Evolutionary conservation across 2,797 vertebrate species (phyloP), one percentile per base, ranked within the genome.

Genomic region (Sebastes variabilis): DNA sequence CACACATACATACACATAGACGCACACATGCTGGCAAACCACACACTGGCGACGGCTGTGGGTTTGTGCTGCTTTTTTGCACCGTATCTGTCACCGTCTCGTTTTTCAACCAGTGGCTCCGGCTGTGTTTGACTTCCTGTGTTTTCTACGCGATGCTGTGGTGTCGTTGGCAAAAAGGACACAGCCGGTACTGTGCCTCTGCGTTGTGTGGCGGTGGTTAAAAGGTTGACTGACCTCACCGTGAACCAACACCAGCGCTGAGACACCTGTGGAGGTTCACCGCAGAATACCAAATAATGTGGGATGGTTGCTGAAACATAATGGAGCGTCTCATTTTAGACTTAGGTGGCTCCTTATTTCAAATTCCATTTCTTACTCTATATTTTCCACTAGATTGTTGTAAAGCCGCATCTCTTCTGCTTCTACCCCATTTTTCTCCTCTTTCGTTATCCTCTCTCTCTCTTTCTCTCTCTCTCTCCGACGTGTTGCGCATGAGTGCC

Each of bases 51-150:
- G 65, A 86, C 77, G 75, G 80, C 77, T 77, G 82, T 77, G 83
- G 76, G 84, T 74, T 72, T 80, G 72, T 64, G 62, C 75, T 75
- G 62, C 38, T 29, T 59, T 52, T 54, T 61, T 66, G 70, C 62
- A 42, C 65, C 30, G 6, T 38, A 76, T 81, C 85, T 75, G 62
- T 90, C 79, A 32, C 72, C 32, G 58, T 85, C 86, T 88, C 34
- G 12, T 75, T 79, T 91, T 84, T 87, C 65, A 69, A 25, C 60
- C 66, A 6, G 18, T 42, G 74, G 46, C 68, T 60, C 77, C 93
- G 90, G 89, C 90, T 93, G 91, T 91, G 89, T 93, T 90, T 89
- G 89, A 85, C 89, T 84, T 89, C 81, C 90, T 80, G 85, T 74
- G 67, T 82, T 87, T 65, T 78, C 77, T 79, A 29, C 20, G 29